Conservation (phyloP, 1,140 invertebrate species). For the Cryptotermes secundus region DNA sequence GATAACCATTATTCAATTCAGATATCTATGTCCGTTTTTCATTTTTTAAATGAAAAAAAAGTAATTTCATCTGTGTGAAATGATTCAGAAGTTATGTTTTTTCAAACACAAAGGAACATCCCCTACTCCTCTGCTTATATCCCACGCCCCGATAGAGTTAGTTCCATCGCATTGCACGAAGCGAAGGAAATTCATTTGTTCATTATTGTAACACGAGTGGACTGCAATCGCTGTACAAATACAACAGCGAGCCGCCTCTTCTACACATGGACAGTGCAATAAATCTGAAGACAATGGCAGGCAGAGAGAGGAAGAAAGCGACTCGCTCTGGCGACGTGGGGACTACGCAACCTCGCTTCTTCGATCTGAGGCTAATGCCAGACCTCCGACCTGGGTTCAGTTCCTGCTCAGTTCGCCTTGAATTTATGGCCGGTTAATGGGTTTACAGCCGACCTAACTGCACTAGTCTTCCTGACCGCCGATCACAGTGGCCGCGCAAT, state of each 20-base stretch:
- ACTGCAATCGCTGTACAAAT: background rate
- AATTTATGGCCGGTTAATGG: too few relatives aligned
- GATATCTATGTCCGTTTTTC: background rate
- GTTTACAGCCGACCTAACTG: too few relatives aligned
- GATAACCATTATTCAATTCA: background rate
- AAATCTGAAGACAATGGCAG: constrained; percentile 1
- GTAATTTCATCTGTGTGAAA: background rate
- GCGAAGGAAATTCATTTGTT: constrained; percentile 13
- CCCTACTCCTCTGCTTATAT: background rate
- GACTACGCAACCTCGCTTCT: background rate
- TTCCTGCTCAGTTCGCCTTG: too few relatives aligned
- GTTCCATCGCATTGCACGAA: background rate
- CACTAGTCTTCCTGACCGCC: too few relatives aligned
- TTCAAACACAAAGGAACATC: background rate
- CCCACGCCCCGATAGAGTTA: background rate
- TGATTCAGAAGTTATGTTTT: constrained; percentile 10
- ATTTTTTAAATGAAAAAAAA: background rate
- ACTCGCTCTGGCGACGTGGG: background rate
- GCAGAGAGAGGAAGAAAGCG: background rate
- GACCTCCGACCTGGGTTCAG: too few relatives aligned
- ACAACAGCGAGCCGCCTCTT: background rate
- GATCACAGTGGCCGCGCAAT: too few relatives aligned
- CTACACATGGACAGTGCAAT: background rate
- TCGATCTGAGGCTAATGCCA: too few relatives aligned
- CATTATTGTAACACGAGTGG: background rate